phyloP scores from a whole-genome alignment of 2,888 invertebrate species.

The Odontocerum albicorne region DNA sequence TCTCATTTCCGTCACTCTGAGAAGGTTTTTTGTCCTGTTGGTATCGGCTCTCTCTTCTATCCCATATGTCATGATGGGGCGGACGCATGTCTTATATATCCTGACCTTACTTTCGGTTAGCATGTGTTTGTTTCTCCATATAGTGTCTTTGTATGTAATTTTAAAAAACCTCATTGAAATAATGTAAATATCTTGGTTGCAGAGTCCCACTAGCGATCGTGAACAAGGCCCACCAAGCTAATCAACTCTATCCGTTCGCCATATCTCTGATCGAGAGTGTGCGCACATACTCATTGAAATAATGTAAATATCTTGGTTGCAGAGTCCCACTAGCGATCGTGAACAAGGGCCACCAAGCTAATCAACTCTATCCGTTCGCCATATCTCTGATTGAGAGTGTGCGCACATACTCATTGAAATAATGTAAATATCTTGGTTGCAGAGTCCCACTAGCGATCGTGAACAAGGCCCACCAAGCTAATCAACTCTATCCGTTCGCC shows the following conservation, averaged over 20 bases:
- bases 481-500: slow-evolving; percentile 97
- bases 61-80: too few relatives aligned
- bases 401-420: slow-evolving; percentile 91
- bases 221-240: slow-evolving; percentile 98
- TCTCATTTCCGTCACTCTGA: too few relatives aligned
- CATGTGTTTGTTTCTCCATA: too few relatives aligned
- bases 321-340: slow-evolving; percentile 97
- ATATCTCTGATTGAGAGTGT: slow-evolving; percentile 98
- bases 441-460: slow-evolving; percentile 97
- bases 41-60: too few relatives aligned
- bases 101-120: too few relatives aligned
- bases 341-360: slow-evolving; percentile 98
- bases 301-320: too few relatives aligned
- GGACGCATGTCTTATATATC: too few relatives aligned
- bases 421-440: too few relatives aligned
- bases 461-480: slow-evolving; percentile 98
- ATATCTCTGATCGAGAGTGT: slow-evolving; percentile 98
- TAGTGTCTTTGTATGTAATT: too few relatives aligned
- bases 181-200: slow-evolving; percentile 36
- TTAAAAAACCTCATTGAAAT: too few relatives aligned
- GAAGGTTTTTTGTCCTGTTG: too few relatives aligned
- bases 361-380: slow-evolving; percentile 97
- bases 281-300: too few relatives aligned
- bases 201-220: slow-evolving; percentile 97
- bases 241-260: slow-evolving; percentile 97